phyloP scores from a whole-genome alignment of 2,888 invertebrate genomes.

The Meiosimyza platycephala region DNA sequence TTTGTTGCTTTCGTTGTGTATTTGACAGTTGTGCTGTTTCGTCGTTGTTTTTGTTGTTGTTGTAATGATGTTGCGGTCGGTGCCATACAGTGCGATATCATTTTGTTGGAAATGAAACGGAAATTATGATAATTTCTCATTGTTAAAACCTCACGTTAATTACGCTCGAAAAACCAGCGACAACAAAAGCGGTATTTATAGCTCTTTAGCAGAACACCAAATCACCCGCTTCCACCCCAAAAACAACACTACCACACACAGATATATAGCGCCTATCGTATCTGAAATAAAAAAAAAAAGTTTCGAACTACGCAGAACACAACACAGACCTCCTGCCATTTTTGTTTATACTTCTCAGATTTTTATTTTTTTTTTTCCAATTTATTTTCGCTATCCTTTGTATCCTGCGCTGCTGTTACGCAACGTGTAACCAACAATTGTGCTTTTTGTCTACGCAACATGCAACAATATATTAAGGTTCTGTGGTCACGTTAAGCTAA shows the following conservation, averaged over 20 bases:
- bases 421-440: conserved; percentile 6
- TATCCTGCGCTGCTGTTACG: background rate
- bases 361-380: background rate
- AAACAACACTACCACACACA: background rate
- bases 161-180: conserved; percentile 36
- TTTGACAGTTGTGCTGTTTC: conserved; percentile 43
- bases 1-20: conserved; percentile 39
- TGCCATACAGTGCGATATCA: conserved; percentile 45
- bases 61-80: conserved; percentile 41
- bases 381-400: too few species aligned
- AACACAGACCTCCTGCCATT: conserved; percentile 3
- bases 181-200: conserved; percentile 21
- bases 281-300: background rate
- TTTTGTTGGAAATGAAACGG: conserved; percentile 44
- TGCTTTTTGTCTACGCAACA: conserved; percentile 2
- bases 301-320: background rate
- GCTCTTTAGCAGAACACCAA: conserved; percentile 21
- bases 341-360: background rate
- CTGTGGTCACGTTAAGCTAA: background rate
- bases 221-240: background rate
- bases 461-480: conserved; percentile 9
- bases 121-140: conserved; percentile 50
- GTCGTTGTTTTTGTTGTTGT: conserved; percentile 31
- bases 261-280: background rate
- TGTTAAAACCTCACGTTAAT: conserved; percentile 44